A percentile compares a stretch with the other conserved stretches of the same genome.
Evolutionary conservation across 2,113 vertebrate genomes (phyloP).

Genomic region (Sula dactylatra): DNA sequence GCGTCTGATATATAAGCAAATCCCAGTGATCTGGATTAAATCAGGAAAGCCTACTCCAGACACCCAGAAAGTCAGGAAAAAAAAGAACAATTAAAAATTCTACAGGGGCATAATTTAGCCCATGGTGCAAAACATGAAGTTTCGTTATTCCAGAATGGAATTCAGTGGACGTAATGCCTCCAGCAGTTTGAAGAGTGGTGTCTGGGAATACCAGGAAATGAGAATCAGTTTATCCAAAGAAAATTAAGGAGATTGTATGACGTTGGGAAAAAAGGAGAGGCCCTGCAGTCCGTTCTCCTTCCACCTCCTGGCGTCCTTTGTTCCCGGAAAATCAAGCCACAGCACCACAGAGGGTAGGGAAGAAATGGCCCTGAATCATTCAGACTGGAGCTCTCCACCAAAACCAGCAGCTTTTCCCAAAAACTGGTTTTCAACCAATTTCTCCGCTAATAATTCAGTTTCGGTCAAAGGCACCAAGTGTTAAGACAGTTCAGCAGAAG

Average conservation of each 20-base stretch:
- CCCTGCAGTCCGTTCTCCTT: background rate
- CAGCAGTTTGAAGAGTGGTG: background rate
- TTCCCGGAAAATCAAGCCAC: background rate
- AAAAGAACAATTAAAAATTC: background rate
- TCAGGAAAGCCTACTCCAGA: conserved; percentile 32
- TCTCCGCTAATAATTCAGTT: background rate
- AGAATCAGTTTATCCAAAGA: background rate
- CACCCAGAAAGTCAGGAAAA: background rate
- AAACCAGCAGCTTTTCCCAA: background rate
- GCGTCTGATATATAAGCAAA: conserved; percentile 47
- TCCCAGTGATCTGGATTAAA: conserved; percentile 52
- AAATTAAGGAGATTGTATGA: background rate
- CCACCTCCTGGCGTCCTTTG: background rate
- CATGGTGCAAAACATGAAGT: background rate
- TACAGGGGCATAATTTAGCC: background rate
- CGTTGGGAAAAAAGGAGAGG: background rate
- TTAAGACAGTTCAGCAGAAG: background rate
- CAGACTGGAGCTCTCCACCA: background rate
- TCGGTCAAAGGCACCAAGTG: accelerated
- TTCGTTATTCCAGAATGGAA: background rate
- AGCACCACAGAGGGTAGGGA: background rate
- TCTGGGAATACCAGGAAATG: background rate
- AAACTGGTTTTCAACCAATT: background rate
- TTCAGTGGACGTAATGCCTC: background rate
- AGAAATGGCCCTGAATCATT: background rate